Evolutionary conservation across 1,140 invertebrate species (phyloP), one percentile per base, ranked within the genome.

Genomic region (Thalassaphorura encarpata): DNA sequence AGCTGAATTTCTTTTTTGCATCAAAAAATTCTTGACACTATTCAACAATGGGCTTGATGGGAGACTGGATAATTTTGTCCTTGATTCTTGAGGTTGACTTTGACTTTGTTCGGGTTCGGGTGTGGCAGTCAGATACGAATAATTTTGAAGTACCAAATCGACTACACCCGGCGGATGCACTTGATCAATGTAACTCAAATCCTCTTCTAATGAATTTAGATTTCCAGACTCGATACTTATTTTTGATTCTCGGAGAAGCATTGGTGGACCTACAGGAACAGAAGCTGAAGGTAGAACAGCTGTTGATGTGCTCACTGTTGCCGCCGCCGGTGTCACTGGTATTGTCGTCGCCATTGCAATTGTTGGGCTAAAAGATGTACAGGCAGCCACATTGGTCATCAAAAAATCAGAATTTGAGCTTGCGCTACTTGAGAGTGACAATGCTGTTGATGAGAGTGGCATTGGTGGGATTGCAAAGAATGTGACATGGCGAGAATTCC

Each of bases 301-400:
- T n/a, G n/a, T n/a, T n/a, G n/a, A n/a, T n/a, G n/a, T n/a, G n/a
- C n/a, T n/a, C n/a, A n/a, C n/a, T n/a, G n/a, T n/a, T n/a, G n/a
- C n/a, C n/a, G n/a, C n/a, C n/a, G n/a, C n/a, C 33, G 11, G 33
- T 36, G 33, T 36, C n/a, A 36, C 33, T 36, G 11, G 52, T 40
- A 54, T 27, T 4, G 61, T 53, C 16, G 57, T 50, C 13, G 58
- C 42, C 2, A 52, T 55, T 1, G 61, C 57, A 24, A 63, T 63
- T 1, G 61, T 63, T 29, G 61, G 61, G 24, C 56, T 59, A 21
- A 60, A 63, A 3, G 57, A 54, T 42, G 19, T 8, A 23, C 8
- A 18, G 6, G 8, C 41, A n/a, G 41, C 6, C 6, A 43, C 5
- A 43, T 8, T 36, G 11, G 33, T n/a, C 11, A 11, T 36, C 33